Conservation (phyloP, 2,113 vertebrate species). For the Steatornis caripensis region DNA sequence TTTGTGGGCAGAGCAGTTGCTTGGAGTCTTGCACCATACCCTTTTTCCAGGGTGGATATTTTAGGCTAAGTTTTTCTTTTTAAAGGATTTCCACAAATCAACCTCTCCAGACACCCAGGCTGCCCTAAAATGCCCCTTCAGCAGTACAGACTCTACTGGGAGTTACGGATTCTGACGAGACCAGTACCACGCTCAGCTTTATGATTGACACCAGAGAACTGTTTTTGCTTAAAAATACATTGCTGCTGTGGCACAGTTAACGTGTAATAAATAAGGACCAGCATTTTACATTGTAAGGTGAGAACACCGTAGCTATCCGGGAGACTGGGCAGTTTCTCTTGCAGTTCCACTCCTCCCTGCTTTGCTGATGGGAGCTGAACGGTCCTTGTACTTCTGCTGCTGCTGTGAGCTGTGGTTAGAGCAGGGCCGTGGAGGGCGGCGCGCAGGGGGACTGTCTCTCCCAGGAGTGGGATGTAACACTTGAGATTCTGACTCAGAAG, state of each 20-base stretch:
- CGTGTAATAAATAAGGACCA: accelerated
- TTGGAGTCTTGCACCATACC: neutral
- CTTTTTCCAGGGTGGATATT: neutral
- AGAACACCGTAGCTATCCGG: accelerated
- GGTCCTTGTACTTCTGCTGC: accelerated
- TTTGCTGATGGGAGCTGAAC: neutral
- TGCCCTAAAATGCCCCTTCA: neutral
- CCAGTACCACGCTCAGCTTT: accelerated
- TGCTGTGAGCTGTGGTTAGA: neutral
- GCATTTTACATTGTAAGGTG: neutral
- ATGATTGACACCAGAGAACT: neutral
- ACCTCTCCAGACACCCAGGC: neutral
- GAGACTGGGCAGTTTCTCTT: neutral
- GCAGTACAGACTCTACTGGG: accelerated
- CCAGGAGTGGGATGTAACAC: too few relatives aligned
- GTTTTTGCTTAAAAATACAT: neutral
- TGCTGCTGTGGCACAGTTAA: neutral
- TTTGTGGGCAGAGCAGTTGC: neutral
- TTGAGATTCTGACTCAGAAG: neutral
- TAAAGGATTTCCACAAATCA: neutral
- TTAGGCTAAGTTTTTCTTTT: neutral
- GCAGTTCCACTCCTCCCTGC: neutral
- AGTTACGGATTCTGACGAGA: accelerated
- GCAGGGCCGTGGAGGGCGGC: neutral
- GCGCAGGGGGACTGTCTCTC: accelerated